Conservation (phyloP, 2,888 invertebrate genomes). For the Eupithecia centaureata region DNA sequence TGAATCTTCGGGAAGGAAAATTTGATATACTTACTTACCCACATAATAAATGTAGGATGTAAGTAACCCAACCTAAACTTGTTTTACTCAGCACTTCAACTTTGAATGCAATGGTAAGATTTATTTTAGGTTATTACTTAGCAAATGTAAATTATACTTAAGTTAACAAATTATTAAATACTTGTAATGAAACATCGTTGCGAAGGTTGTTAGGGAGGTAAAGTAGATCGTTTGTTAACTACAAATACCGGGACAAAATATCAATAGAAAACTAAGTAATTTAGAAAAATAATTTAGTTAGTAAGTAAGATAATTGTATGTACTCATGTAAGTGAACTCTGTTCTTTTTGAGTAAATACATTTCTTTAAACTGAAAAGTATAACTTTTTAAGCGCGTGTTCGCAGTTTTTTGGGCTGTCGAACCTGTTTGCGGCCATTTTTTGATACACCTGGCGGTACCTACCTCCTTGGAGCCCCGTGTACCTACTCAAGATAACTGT, state of each 20-base stretch:
- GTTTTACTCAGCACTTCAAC: not conserved
- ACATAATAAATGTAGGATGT: too few species aligned
- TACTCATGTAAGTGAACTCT: too few species aligned
- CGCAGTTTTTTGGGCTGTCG: slow-evolving; percentile 34
- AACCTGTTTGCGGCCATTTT: slow-evolving; percentile 44
- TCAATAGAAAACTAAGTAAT: too few species aligned
- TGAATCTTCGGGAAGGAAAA: not conserved
- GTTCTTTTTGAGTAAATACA: too few species aligned
- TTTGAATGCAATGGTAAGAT: not conserved
- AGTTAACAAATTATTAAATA: not conserved
- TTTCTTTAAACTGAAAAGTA: too few species aligned
- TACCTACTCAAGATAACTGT: not conserved
- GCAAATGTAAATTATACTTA: not conserved
- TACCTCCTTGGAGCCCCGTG: not conserved
- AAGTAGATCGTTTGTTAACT: not conserved
- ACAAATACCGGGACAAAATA: too few species aligned
- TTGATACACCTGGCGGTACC: slow-evolving; percentile 37
- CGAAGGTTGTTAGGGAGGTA: not conserved
- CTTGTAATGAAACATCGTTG: not conserved
- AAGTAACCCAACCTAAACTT: too few species aligned
- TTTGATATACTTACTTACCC: not conserved
- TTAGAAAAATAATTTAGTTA: too few species aligned
- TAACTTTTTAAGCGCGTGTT: slow-evolving; percentile 15
- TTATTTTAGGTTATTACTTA: not conserved
- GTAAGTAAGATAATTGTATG: too few species aligned